Evolutionary conservation across 2,888 invertebrate species (phyloP).

Genomic region (Caenorhabditis plicata): DNA sequence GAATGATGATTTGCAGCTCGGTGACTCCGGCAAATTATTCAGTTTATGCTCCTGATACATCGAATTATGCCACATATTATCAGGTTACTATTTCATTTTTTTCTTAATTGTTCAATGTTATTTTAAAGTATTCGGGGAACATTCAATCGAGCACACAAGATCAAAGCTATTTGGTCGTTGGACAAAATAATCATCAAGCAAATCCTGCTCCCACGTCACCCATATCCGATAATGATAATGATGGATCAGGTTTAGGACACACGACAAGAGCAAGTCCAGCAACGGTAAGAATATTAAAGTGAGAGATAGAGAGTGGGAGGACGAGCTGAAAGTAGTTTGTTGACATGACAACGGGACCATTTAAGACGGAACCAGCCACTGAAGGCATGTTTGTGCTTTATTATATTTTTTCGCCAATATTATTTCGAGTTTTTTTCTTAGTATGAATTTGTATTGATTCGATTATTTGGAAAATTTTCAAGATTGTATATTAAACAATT

Average conservation of each 20-base stretch:
- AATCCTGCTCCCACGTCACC: constrained; percentile 44
- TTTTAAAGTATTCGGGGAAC: constrained; percentile 32
- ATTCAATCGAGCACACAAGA: constrained; percentile 34
- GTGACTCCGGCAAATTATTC: constrained; percentile 25
- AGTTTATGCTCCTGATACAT: constrained; percentile 28
- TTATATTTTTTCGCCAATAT: too few relatives aligned
- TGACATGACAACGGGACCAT: too few relatives aligned
- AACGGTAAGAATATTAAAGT: constrained; percentile 39
- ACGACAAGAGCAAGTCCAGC: constrained; percentile 52
- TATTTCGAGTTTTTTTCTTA: too few relatives aligned
- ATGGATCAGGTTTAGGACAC: constrained; percentile 28
- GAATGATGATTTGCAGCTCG: constrained; percentile 23
- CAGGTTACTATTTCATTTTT: constrained; percentile 15
- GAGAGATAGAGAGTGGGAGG: too few relatives aligned
- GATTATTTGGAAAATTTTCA: too few relatives aligned
- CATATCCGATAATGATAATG: constrained; percentile 41
- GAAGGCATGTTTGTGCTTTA: too few relatives aligned
- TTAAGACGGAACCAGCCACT: too few relatives aligned
- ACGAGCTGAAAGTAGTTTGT: too few relatives aligned
- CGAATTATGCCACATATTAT: constrained; percentile 30
- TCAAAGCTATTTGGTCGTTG: neutral
- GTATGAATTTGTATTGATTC: too few relatives aligned
- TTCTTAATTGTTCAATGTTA: too few relatives aligned
- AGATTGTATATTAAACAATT: too few relatives aligned
- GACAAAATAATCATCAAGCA: neutral